Conservation (phyloP, 2,113 vertebrate species). For the Halichoeres trimaculatus region DNA sequence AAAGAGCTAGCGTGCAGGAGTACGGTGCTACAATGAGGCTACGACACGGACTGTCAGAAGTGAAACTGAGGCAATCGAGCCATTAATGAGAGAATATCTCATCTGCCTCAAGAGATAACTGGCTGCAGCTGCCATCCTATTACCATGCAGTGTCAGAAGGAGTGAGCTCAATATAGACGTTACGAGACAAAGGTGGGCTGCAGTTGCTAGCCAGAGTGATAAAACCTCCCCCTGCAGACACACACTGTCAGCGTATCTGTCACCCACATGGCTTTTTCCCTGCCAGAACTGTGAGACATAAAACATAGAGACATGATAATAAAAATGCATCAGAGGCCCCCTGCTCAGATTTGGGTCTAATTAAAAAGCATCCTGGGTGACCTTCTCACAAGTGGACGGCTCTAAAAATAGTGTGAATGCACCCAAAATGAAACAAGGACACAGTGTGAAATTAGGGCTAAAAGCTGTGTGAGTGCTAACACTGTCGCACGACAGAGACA, state of each 20-base stretch:
- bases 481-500: not conserved
- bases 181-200: conserved; percentile 50
- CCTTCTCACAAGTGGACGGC: conserved; percentile 43
- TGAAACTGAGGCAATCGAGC: conserved; percentile 32
- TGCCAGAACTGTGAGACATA: conserved; percentile 11
- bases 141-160: conserved; percentile 39
- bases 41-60: conserved; percentile 40
- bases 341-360: conserved; percentile 32
- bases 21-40: conserved; percentile 13
- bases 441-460: conserved; percentile 10
- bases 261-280: conserved; percentile 24
- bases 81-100: conserved; percentile 63
- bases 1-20: not conserved
- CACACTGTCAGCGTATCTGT: not conserved
- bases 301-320: conserved; percentile 1
- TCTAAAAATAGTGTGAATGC: conserved; percentile 54
- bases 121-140: conserved; percentile 49
- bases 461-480: not conserved
- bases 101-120: conserved; percentile 57
- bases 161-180: conserved; percentile 55
- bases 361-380: conserved; percentile 56
- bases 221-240: conserved; percentile 22
- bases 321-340: not conserved
- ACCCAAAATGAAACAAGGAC: conserved; percentile 50
- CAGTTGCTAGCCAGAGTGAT: conserved; percentile 26